Conservation (phyloP, 2,888 invertebrate species). For the Lepidocyrtoides sp. region DNA sequence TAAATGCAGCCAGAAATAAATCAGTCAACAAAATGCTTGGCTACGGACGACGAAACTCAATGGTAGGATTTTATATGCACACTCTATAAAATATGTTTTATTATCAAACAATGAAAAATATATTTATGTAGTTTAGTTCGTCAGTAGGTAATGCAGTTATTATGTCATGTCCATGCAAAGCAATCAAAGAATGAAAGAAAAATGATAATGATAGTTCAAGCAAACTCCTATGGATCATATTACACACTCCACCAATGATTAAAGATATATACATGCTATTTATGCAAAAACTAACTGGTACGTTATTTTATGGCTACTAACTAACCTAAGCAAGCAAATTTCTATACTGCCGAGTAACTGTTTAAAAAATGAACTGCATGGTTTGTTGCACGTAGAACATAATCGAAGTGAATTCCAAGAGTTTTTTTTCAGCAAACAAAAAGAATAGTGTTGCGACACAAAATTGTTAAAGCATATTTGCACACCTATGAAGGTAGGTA, state of each 20-base stretch:
- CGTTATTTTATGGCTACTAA: neutral
- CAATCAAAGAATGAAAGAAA: neutral
- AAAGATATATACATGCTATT: too few relatives aligned
- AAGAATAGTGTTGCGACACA: neutral
- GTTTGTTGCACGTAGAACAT: neutral
- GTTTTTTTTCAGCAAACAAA: conserved; percentile 13
- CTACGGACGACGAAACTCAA: conserved; percentile 8
- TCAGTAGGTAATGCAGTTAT: neutral
- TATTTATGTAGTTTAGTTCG: too few relatives aligned
- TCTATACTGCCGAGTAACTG: neutral
- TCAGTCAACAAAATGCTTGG: conserved; percentile 16
- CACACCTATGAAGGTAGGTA: neutral
- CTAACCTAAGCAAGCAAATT: neutral
- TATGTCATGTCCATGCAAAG: neutral
- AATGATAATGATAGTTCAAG: neutral
- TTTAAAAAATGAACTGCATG: neutral
- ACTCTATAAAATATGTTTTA: neutral
- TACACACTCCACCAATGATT: too few relatives aligned
- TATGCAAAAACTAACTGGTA: neutral
- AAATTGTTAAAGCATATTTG: neutral
- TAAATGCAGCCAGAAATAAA: neutral
- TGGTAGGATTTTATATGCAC: neutral
- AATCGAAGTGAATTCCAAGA: conserved; percentile 6
- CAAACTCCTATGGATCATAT: neutral
- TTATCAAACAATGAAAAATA: neutral